Conservation (phyloP, 1,140 invertebrate genomes). For the Cherax quadricarinatus region DNA sequence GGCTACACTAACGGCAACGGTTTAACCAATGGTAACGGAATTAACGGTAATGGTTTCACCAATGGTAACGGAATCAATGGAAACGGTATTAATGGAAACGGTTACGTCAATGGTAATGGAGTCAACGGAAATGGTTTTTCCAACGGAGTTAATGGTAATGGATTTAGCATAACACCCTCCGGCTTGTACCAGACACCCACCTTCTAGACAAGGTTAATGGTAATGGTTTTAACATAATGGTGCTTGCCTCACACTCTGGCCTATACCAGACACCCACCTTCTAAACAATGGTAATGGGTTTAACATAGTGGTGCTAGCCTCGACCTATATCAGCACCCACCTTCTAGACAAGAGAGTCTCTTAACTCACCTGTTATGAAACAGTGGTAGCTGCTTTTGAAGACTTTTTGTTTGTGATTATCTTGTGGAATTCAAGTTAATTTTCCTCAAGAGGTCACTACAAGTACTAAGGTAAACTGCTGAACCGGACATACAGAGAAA, state of each 20-base stretch:
- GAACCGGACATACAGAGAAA: too few species aligned
- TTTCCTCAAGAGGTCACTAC: too few species aligned
- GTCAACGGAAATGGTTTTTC: conserved; percentile 1
- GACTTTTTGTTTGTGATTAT: too few species aligned
- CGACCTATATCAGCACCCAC: neutral
- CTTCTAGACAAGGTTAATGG: neutral
- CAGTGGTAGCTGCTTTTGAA: too few species aligned
- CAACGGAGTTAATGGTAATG: conserved; percentile 4
- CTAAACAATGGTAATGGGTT: neutral
- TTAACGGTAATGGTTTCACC: conserved; percentile 2
- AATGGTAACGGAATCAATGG: conserved; percentile 20
- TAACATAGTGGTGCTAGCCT: neutral
- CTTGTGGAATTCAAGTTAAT: too few species aligned
- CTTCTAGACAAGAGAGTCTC: too few species aligned
- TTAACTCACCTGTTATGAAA: too few species aligned
- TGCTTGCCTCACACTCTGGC: too few species aligned
- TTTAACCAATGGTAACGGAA: neutral
- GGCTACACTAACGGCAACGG: neutral
- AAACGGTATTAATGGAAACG: conserved; percentile 20
- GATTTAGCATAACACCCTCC: neutral
- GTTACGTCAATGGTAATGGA: neutral
- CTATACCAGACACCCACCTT: too few species aligned
- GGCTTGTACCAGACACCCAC: neutral
- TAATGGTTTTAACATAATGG: too few species aligned
- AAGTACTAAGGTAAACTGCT: too few species aligned